Evolutionary conservation across 2,797 vertebrate species (phyloP), one percentile per base, ranked within the genome.

Genomic region (Poeciliopsis gracilis): DNA sequence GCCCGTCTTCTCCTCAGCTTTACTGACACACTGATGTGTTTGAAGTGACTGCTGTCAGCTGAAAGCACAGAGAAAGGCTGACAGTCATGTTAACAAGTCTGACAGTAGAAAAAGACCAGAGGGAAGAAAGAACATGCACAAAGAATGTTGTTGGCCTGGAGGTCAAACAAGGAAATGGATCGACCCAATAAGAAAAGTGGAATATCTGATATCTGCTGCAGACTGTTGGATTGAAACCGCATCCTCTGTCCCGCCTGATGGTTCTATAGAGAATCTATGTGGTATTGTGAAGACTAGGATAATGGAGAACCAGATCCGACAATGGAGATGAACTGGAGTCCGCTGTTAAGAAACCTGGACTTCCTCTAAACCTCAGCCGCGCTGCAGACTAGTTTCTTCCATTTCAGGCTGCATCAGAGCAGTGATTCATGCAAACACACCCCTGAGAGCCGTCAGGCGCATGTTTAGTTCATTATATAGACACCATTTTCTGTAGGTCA

Each of bases 51-150:
- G 72, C 83, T 88, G 87, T 90, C 89, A 87, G 80, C 70, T 11
- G 23, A 81, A 78, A 73, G 84, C 80, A 41, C 76, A 69, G 82
- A 82, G 81, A 80, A 83, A 87, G 78, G 77, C 86, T 84, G 91
- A 89, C 89, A 86, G 85, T 53, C 75, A 87, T 79, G 77, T 85
- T 87, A 82, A 78, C 75, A 79, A 55, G 76, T 69, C 87, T 91
- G 91, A 89, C 88, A 85, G 91, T 63, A 76, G 43, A 79, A 82
- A 82, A 55, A 81, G 77, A 82, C 83, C 25, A 78, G 43, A 2
- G 43, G 80, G 84, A 45, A 13, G 73, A 49, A 53, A 75, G 82
- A 45, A 78, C 69, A 82, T 55, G 73, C 49, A 28, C 57, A 77
- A 75, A 82, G 84, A 82, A 79, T 30, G 49, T 75, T 33, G 53